Conservation (phyloP, 2,797 vertebrate genomes). For the Antrozous pallidus region DNA sequence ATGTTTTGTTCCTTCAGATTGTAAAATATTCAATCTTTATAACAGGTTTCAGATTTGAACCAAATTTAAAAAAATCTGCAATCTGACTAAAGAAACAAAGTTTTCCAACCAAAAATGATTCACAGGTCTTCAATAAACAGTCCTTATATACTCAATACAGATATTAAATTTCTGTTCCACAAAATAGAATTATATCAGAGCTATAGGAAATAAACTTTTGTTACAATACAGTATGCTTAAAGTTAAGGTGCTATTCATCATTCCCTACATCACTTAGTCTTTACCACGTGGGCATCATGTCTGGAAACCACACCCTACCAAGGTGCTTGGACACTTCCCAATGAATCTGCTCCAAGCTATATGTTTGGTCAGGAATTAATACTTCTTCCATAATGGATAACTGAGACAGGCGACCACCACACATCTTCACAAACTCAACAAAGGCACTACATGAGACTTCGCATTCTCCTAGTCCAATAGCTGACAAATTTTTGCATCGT, state of each 20-base stretch:
- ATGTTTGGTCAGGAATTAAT: slow-evolving; percentile 96
- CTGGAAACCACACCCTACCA: slow-evolving; percentile 98
- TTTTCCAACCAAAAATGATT: slow-evolving; percentile 47
- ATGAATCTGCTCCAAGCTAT: slow-evolving; percentile 96
- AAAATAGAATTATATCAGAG: slow-evolving; percentile 69
- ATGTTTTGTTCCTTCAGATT: slow-evolving; percentile 47
- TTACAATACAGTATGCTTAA: slow-evolving; percentile 69
- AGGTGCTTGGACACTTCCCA: slow-evolving; percentile 99
- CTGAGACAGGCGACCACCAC: slow-evolving; percentile 94
- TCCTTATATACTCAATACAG: slow-evolving; percentile 25
- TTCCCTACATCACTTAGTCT: slow-evolving; percentile 59
- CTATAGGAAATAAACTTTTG: slow-evolving; percentile 72
- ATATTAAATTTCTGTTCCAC: slow-evolving; percentile 67
- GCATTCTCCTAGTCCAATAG: slow-evolving; percentile 96
- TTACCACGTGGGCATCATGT: slow-evolving; percentile 99
- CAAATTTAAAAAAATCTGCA: not conserved
- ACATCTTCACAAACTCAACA: slow-evolving; percentile 99
- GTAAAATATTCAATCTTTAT: slow-evolving; percentile 46
- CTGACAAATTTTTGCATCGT: slow-evolving; percentile 94
- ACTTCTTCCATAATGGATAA: slow-evolving; percentile 99
- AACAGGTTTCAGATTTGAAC: slow-evolving; percentile 60
- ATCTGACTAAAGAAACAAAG: slow-evolving; percentile 46
- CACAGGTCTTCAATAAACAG: slow-evolving; percentile 43
- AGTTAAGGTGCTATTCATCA: slow-evolving; percentile 78
- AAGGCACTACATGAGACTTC: slow-evolving; percentile 98